Evolutionary conservation across 1,140 invertebrate genomes (phyloP).

Genomic region (Patella vulgata): DNA sequence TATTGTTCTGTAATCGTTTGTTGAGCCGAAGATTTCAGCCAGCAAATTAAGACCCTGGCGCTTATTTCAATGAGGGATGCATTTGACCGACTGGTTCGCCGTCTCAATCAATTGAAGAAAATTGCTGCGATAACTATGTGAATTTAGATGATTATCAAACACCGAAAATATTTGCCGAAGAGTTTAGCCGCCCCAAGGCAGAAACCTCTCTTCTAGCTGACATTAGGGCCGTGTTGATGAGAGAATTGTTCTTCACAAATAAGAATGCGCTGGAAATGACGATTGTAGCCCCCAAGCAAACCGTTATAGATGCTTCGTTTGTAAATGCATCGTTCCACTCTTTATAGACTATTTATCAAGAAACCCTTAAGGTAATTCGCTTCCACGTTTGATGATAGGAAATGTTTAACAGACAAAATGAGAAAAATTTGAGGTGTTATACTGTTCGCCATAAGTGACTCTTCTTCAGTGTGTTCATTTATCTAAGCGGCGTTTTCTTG

Average conservation of each 20-base stretch:
- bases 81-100: too few species aligned
- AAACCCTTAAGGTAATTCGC: constrained; percentile 6
- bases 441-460: not conserved
- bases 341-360: constrained; percentile 6
- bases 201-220: constrained; percentile 5
- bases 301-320: constrained; percentile 2
- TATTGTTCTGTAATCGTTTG: too few species aligned
- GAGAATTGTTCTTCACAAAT: not conserved
- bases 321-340: constrained; percentile 1
- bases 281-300: not conserved
- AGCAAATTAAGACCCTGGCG: too few species aligned
- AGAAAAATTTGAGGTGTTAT: constrained; percentile 6
- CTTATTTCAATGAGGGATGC: too few species aligned
- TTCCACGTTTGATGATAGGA: constrained; percentile 2
- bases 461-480: not conserved
- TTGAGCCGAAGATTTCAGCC: too few species aligned
- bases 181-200: constrained; percentile 3
- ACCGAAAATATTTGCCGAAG: constrained; percentile 20
- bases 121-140: constrained; percentile 17
- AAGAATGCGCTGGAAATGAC: too few species aligned
- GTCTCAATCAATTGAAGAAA: constrained; percentile 8
- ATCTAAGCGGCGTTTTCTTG: not conserved
- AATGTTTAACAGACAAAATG: constrained; percentile 14
- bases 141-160: constrained; percentile 22
- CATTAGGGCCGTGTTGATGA: constrained; percentile 5